phyloP scores from a whole-genome alignment of 92 coral and sea anemone genomes.

The Epizoanthus stellaris region DNA sequence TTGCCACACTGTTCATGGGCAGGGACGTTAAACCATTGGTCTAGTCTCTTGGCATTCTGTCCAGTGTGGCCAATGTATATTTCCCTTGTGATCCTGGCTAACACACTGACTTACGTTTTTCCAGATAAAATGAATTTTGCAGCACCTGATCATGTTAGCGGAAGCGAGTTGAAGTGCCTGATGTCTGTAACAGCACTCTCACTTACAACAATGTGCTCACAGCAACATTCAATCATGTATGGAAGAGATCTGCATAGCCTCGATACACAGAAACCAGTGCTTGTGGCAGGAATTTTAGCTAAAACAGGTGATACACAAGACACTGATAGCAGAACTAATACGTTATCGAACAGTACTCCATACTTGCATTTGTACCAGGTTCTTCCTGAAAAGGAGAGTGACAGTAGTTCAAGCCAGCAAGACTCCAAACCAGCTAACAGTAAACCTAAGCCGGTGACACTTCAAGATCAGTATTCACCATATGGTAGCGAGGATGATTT shows the following conservation, averaged over 20 bases:
- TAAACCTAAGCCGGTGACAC: slow-evolving; percentile 35
- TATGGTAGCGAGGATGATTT: slow-evolving; percentile 60
- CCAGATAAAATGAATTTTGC: background rate
- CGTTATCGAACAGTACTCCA: slow-evolving; percentile 28
- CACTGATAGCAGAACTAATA: background rate
- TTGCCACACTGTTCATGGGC: no score
- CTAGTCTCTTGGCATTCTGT: no score
- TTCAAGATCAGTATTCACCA: slow-evolving; percentile 48
- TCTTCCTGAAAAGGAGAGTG: slow-evolving; percentile 59
- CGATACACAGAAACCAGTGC: slow-evolving; percentile 68
- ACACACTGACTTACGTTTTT: background rate
- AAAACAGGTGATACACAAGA: background rate
- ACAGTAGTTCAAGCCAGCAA: slow-evolving; percentile 11
- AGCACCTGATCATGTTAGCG: background rate
- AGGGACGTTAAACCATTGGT: no score
- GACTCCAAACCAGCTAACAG: slow-evolving; percentile 49
- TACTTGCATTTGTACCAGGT: slow-evolving; percentile 67
- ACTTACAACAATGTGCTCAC: slow-evolving; percentile 25
- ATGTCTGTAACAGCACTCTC: slow-evolving; percentile 32
- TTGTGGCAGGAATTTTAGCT: slow-evolving; percentile 63
- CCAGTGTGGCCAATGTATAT: no score
- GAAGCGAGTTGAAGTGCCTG: background rate
- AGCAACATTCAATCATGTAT: slow-evolving; percentile 39
- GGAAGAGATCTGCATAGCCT: slow-evolving; percentile 42
- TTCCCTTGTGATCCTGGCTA: no score